phyloP scores from a whole-genome alignment of 2,888 invertebrate genomes.

The Patella depressa region DNA sequence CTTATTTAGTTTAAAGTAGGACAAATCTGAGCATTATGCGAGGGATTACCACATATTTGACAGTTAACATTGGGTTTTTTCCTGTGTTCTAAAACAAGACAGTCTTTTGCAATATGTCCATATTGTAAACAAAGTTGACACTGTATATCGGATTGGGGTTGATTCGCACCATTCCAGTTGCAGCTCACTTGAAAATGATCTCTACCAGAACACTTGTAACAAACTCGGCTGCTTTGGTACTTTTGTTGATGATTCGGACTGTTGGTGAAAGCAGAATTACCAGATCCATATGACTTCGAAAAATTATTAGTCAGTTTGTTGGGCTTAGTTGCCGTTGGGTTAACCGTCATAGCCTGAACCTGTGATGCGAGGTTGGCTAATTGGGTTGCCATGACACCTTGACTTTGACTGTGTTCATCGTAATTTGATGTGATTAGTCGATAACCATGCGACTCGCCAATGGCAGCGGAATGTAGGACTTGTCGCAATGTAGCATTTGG shows the following conservation, averaged over 20 bases:
- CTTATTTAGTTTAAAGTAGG: not conserved
- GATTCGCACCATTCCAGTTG: not conserved
- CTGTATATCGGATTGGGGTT: not conserved
- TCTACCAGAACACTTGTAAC: not conserved
- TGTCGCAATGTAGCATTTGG: not conserved
- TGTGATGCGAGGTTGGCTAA: too few relatives aligned
- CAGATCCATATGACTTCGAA: too few relatives aligned
- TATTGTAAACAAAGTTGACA: not conserved
- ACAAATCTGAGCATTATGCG: not conserved
- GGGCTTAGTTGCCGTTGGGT: too few relatives aligned
- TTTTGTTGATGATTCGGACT: too few relatives aligned
- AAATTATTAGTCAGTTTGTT: too few relatives aligned
- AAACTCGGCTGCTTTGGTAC: too few relatives aligned
- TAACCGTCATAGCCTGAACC: too few relatives aligned
- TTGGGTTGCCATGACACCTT: too few relatives aligned
- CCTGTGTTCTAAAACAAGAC: not conserved
- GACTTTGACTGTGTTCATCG: too few relatives aligned
- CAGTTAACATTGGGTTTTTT: not conserved
- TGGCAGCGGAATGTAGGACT: not conserved
- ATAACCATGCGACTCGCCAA: not conserved
- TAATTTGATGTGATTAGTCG: too few relatives aligned
- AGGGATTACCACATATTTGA: not conserved
- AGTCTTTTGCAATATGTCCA: not conserved
- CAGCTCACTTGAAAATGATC: not conserved
- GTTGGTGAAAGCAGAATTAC: too few relatives aligned